phyloP scores from a whole-genome alignment of 2,113 vertebrate genomes.

The Nesogale talazaci region DNA sequence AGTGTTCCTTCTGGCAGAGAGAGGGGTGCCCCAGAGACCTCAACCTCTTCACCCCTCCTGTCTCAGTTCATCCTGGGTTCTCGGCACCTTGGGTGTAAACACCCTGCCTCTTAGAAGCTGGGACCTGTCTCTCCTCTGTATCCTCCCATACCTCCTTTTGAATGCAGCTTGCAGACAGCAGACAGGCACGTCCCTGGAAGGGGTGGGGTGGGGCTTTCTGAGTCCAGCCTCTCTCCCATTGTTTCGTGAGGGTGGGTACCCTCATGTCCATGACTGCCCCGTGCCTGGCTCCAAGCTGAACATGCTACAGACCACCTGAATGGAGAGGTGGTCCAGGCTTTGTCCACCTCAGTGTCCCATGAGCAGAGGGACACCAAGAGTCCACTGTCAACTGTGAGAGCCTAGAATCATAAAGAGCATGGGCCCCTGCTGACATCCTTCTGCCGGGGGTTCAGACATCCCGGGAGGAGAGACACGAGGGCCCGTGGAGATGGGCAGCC shows the following conservation, averaged over 20 bases:
- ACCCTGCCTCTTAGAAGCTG: background rate
- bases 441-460: background rate
- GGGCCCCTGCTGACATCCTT: background rate
- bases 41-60: background rate
- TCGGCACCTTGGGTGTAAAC: no score
- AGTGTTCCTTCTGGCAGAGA: background rate
- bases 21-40: background rate
- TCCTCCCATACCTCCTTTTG: background rate
- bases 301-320: background rate
- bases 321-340: background rate
- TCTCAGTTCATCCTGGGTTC: background rate
- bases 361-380: background rate
- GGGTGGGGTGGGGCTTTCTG: background rate
- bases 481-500: accelerated
- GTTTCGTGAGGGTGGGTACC: background rate
- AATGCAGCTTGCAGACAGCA: background rate
- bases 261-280: background rate
- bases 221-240: background rate
- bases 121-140: background rate
- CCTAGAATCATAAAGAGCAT: background rate
- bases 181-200: accelerated
- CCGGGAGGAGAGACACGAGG: background rate
- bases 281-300: background rate
- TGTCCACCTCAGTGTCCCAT: background rate
- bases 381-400: background rate